Conservation (phyloP, 92 coral and sea anemone genomes). For the Paragorgia papillata region DNA sequence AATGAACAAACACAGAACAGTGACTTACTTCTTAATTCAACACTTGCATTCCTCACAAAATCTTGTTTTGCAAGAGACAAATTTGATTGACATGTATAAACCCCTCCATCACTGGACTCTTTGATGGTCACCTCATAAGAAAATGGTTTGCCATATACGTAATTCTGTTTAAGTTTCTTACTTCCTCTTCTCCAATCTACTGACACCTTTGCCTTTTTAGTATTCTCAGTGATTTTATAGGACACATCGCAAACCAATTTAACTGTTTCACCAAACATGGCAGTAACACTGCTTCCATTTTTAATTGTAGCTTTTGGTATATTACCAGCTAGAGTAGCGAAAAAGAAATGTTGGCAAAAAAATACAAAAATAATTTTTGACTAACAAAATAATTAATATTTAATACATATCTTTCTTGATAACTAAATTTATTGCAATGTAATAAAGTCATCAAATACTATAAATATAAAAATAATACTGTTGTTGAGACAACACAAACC, state of each 20-base stretch:
- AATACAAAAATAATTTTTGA: background rate
- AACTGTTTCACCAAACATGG: background rate
- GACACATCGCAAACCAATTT: background rate
- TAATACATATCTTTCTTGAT: too few relatives aligned
- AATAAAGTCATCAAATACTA: too few relatives aligned
- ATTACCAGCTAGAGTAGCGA: background rate
- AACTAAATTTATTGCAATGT: too few relatives aligned
- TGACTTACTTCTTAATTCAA: background rate
- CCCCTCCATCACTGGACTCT: background rate
- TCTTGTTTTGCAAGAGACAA: background rate
- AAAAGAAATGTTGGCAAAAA: background rate
- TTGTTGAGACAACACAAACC: too few relatives aligned
- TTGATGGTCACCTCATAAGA: too few relatives aligned
- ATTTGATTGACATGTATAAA: background rate
- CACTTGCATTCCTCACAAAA: background rate
- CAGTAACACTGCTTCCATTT: background rate
- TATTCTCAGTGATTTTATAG: background rate
- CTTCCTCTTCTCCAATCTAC: background rate
- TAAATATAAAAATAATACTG: too few relatives aligned
- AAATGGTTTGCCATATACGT: too few relatives aligned
- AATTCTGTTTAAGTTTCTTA: background rate
- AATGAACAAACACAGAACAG: background rate
- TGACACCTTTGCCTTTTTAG: background rate
- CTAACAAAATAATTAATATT: too few relatives aligned
- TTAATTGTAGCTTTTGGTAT: background rate